Conservation (phyloP, 2,888 invertebrate genomes). For the Ctenicera cuprea region DNA sequence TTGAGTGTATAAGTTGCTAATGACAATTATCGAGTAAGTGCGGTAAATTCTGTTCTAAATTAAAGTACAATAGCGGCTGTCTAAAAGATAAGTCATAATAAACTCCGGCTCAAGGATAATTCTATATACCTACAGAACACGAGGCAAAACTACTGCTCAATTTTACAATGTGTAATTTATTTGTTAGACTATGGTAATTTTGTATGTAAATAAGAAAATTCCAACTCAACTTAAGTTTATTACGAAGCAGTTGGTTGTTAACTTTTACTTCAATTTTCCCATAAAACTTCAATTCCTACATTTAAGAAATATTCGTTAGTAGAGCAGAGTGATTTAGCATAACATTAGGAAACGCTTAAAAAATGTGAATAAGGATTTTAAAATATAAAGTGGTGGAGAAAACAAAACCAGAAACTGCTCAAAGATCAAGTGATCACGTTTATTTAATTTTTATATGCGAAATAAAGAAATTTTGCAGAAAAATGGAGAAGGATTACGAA, state of each 20-base stretch:
- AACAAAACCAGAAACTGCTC: background rate
- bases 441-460: background rate
- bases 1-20: constrained; percentile 1
- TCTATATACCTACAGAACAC: constrained; percentile 29
- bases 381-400: background rate
- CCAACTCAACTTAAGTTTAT: background rate
- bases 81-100: constrained; percentile 19
- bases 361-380: background rate
- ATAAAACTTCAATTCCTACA: background rate
- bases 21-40: constrained; percentile 23
- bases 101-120: constrained; percentile 33
- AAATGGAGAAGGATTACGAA: constrained; percentile 27
- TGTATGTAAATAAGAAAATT: constrained; percentile 16
- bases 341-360: background rate
- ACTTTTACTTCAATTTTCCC: background rate
- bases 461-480: background rate
- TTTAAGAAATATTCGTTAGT: no score
- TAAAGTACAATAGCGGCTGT: constrained; percentile 24
- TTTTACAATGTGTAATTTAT: constrained; percentile 16
- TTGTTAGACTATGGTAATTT: constrained; percentile 21
- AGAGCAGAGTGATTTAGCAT: background rate
- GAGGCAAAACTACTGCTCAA: constrained; percentile 9
- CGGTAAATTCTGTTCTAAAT: constrained; percentile 22
- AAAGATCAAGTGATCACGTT: no score
- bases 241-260: background rate